Evolutionary conservation across 1,140 invertebrate species (phyloP).

Genomic region (Lepidotrigona ventralis): DNA sequence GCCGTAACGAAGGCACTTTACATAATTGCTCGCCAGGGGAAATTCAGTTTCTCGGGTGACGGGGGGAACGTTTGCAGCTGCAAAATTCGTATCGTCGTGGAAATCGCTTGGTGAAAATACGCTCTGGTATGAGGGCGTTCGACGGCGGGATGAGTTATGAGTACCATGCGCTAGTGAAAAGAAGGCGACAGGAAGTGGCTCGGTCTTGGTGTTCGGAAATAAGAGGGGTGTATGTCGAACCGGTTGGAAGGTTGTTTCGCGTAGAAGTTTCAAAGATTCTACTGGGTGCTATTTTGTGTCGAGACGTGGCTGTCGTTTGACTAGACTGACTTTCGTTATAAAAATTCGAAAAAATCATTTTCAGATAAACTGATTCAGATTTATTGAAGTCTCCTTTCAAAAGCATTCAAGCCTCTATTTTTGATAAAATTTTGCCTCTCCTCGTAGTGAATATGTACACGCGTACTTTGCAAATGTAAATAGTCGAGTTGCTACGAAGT

Average conservation of each 20-base stretch:
- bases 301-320: too few species aligned
- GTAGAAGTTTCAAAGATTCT: neutral
- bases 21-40: conserved; percentile 9
- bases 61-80: neutral
- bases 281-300: neutral
- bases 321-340: neutral
- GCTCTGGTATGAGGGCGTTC: neutral
- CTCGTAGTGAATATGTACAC: too few species aligned
- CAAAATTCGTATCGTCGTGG: neutral
- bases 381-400: too few species aligned
- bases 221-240: neutral
- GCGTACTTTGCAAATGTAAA: too few species aligned
- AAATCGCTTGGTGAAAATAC: neutral
- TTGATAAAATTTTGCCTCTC: too few species aligned
- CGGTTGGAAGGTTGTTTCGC: neutral
- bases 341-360: too few species aligned
- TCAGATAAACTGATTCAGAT: too few species aligned
- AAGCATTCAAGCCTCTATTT: too few species aligned
- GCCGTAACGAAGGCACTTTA: conserved; percentile 18
- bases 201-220: neutral
- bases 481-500: neutral
- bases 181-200: neutral
- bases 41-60: neutral
- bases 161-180: neutral
- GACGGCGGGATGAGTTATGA: neutral